Conservation (phyloP, 2,113 vertebrate species). For the Lepus europaeus region DNA sequence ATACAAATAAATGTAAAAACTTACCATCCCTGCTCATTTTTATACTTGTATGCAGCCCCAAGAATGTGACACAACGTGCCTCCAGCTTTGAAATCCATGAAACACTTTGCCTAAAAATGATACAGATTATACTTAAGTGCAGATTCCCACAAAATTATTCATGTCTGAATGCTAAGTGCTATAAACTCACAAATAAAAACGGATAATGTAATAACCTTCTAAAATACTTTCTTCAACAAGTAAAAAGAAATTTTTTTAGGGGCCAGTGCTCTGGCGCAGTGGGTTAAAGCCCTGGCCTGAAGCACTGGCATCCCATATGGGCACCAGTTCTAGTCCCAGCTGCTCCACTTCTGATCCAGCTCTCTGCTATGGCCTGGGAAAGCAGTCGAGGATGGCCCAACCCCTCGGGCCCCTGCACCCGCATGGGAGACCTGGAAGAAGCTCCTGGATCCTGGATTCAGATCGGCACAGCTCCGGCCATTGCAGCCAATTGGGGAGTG, state of each 20-base stretch:
- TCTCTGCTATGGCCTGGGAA: no score
- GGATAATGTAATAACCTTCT: background rate
- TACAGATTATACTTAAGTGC: conserved; percentile 52
- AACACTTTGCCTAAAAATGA: conserved; percentile 95
- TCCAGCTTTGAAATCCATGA: conserved; percentile 98
- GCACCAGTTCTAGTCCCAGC: no score
- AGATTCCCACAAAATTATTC: conserved; percentile 39
- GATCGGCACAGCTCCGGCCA: no score
- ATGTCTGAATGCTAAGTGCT: conserved; percentile 18
- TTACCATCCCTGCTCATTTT: conserved; percentile 99
- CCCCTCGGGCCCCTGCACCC: no score
- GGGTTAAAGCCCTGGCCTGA: no score
- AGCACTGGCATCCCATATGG: no score
- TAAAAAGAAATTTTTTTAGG: background rate
- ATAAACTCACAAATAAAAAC: background rate
- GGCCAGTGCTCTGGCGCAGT: no score
- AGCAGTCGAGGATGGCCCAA: no score
- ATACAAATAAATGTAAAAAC: conserved; percentile 80
- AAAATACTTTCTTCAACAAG: background rate
- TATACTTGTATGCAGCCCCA: conserved; percentile 98
- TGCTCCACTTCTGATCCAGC: no score
- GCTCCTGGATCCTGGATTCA: no score
- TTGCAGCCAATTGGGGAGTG: no score
- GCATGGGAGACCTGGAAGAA: no score
- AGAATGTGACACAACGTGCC: conserved; percentile 98